Evolutionary conservation across 2,113 vertebrate species (phyloP), one percentile per base, ranked within the genome.

Genomic region (Istiophorus platypterus): DNA sequence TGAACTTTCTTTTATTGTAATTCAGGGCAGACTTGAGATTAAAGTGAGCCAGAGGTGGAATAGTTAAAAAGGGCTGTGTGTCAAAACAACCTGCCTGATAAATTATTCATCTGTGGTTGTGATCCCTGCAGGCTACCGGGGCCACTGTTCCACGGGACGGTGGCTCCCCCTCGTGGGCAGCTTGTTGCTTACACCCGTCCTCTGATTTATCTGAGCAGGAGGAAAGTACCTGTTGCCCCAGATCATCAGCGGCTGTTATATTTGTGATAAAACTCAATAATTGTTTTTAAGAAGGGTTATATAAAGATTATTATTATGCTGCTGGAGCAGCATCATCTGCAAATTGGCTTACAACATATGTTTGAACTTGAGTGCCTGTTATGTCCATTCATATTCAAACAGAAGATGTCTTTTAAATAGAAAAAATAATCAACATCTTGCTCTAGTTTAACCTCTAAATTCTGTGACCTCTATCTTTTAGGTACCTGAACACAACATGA

Each of bases 91-190:
- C 74, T 79, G 74, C 68, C 26, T 76, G 26, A 77, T 86, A 61
- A 84, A 92, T 83, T 72, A 84, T 81, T 78, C 62, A 88, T 80
- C 49, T 82, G 41, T 82, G 57, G 41, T 45, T 85, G 61, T 72
- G 42, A 86, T 75, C 39, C 57, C 39, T 1, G 0, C 45, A 76
- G 54, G n/a, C 3, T 15, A 10, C 4, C 18, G 2, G 41, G 47
- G 41, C 49, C 15, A 14, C 64, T 85, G 17, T 62, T 66, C 27
- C 66, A 57, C 7, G 11, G 37, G 31, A 7, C 12, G 34, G n/a
- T 79, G 26, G 71, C 73, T 45, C 57, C 81, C 66, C 27, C 91
- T 80, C 52, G 51, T 81, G 88, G 77, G 22, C 29, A 41, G 1
- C 0, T 45, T 68, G 65, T 70, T 82, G 8, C 37, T 49, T 78